Base-by-base conservation (phyloP, 2,888 invertebrate species). In the Drosophila picticornis region DNA sequence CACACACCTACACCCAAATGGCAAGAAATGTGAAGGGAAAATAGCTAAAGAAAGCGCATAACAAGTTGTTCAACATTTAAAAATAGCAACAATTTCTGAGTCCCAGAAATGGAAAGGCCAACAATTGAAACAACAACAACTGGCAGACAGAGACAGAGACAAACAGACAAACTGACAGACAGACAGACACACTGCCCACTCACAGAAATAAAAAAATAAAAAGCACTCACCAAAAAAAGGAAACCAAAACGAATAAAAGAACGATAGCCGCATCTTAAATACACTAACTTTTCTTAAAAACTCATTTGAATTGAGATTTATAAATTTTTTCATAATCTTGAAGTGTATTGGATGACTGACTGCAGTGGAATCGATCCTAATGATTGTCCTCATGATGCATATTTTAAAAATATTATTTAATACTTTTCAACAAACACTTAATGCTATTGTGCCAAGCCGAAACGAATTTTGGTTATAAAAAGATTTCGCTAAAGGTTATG, bases 81-180 rank as follows among this genome's bases (percentile, higher is more conserved):
- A 80, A 81, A 87, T 84, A 78, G 84, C 73, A 67, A 74, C 65
- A 75, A 56, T 64, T 77, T 58, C 65, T 59, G 61, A 76, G 71
- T 29, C 66, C 34, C 46, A 66, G 56, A 70, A 63, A 80, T 80
- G 59, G 46, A 76, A 62, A 52, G 62, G 59, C 76, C 48, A 64
- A 43, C 43, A 25, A 29, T 11, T 40, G 62, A 16, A 31, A 6
- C 25, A 53, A 19, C 48, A 70, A 40, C 34, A 25, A 11, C 38
- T 38, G 25, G 34, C 63, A 34, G 31, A 32, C 46, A 25, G 40
- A n/a, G 46, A 46, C 46, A 56, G 13, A 16, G 38, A 13, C 40
- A 60, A 56, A 57, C 72, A 13, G 36, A 13, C 34, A 60, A 52
- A 58, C 73, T 27, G 65, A 43, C 65, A 11, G 55, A 48, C 66